Base-by-base conservation (phyloP, 1,140 invertebrate genomes). In the Charaxes varanes region DNA sequence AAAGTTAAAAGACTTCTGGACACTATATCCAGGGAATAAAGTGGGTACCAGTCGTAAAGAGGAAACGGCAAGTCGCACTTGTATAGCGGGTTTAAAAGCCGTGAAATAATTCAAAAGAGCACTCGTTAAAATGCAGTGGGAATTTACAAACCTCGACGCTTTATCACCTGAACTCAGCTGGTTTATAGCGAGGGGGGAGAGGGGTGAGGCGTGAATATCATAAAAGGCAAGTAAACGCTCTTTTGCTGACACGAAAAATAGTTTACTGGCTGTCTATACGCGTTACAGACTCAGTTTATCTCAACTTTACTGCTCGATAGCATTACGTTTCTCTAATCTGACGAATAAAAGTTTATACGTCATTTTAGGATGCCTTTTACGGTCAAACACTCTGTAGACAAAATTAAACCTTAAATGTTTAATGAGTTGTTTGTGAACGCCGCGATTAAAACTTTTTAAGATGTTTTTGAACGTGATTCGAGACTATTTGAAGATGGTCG, bases 181-280 rank as follows among this genome's bases (percentile, higher is more conserved):
- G 46, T 57, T 60, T 55, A 61, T 53, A 32, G 51, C 42, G 17
- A 16, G n/a, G 18, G 28, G 28, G 28, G 4, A n/a, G n/a, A n/a
- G n/a, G 28, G 22, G 22, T 3, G 15, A 28, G 18, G 7, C 28
- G 14, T 8, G 28, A 31, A 31, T 17, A 31, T 45, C 52, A 62
- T 71, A 69, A 77, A 77, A 60, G 41, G 36, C 56, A 60, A 56
- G 59, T 68, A 68, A 64, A 60, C 53, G 62, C 56, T 67, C 59
- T 74, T 76, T 68, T 54, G 74, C 65, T 77, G 74, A 80, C 74
- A 76, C 62, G 68, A 68, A 76, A 73, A 76, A 74, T 72, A 76
- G 74, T 76, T 79, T 73, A 74, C 62, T 67, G 54, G 62, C 57
- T 37, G 59, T 62, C 59, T 62, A 46, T 52, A 55, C 37, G 37